Conservation (phyloP, 2,113 vertebrate genomes). For the Manacus vitellinus region DNA sequence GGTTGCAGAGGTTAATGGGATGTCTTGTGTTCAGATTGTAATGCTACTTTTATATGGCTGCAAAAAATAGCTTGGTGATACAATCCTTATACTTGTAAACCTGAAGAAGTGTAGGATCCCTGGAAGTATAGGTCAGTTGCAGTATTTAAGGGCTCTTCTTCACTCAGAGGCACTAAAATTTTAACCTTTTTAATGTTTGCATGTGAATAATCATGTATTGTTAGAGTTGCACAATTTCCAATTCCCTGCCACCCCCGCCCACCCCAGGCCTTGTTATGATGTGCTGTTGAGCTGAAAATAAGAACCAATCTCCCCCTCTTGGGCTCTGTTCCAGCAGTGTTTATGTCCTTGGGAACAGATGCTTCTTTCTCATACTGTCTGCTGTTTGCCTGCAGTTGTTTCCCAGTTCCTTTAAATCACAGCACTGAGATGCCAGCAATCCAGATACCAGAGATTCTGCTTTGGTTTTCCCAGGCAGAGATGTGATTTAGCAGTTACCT, state of each 20-base stretch:
- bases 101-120: neutral
- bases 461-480: neutral
- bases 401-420: neutral
- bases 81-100: neutral
- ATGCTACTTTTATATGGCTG: neutral
- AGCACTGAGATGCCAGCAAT: neutral
- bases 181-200: neutral
- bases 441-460: neutral
- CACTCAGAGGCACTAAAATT: neutral
- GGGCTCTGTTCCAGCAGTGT: neutral
- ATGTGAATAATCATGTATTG: neutral
- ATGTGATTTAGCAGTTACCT: slow-evolving; percentile 4
- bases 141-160: neutral
- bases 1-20: neutral
- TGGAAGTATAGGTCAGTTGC: neutral
- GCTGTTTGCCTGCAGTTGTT: neutral
- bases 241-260: fast-evolving
- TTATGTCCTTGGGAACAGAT: neutral
- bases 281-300: neutral
- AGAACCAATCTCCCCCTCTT: neutral
- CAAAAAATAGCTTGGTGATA: neutral
- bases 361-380: neutral
- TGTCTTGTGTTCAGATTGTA: neutral
- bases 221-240: neutral
- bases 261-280: neutral